Evolutionary conservation across 2,888 invertebrate species (phyloP).

Genomic region (Callinectes sapidus): DNA sequence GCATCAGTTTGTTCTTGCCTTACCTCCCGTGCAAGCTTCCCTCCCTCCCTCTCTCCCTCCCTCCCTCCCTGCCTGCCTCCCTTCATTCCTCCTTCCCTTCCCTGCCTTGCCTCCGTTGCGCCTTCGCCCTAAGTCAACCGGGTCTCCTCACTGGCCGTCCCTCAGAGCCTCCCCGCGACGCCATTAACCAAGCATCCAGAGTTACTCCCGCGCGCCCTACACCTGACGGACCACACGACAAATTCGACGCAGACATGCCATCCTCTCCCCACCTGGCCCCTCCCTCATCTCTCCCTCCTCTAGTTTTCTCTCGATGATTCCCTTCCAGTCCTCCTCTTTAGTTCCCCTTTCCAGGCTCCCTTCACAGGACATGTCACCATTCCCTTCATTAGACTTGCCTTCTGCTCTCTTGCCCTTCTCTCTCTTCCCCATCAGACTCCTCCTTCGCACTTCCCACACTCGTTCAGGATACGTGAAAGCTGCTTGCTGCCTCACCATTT

Average conservation of each 20-base stretch:
- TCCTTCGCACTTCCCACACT: neutral
- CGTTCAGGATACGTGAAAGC: neutral
- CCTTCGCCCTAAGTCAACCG: neutral
- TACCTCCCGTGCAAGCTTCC: constrained; percentile 12
- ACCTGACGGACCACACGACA: constrained; percentile 51
- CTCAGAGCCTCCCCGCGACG: constrained; percentile 49
- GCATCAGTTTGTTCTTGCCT: constrained; percentile 9
- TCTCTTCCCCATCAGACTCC: neutral
- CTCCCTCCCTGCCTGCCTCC: neutral
- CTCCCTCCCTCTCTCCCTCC: neutral
- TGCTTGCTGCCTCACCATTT: neutral
- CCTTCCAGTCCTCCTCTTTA: neutral
- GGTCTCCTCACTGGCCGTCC: constrained; percentile 15
- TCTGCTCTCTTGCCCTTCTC: neutral
- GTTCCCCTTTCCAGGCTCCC: neutral
- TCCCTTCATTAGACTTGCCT: neutral
- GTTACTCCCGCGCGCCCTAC: constrained; percentile 43
- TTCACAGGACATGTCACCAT: neutral
- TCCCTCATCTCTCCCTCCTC: neutral
- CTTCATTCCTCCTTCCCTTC: neutral
- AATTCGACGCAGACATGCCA: constrained; percentile 51
- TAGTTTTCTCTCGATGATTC: neutral
- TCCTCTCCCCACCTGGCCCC: neutral
- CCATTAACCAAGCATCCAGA: constrained; percentile 56
- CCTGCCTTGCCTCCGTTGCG: neutral